Conservation (phyloP, 2,888 invertebrate species). For the Xestia sexstrigata region DNA sequence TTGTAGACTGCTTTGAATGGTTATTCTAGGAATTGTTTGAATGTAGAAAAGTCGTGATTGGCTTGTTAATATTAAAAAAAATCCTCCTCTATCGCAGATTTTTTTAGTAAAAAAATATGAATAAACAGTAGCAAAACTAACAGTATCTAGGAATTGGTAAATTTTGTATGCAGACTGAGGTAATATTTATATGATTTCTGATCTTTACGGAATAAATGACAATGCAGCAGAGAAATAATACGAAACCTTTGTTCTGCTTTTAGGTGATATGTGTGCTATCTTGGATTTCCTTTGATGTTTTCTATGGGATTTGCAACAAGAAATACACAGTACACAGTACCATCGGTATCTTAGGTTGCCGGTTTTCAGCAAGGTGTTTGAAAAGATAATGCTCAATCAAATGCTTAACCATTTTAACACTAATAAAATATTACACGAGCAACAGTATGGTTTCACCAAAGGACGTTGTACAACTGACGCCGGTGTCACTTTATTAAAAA, state of each 20-base stretch:
- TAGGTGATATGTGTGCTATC: not conserved
- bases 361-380: no score
- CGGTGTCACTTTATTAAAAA: no score
- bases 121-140: not conserved
- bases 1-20: conserved; percentile 4
- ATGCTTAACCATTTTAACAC: no score
- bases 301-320: not conserved
- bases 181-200: not conserved
- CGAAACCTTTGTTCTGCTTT: not conserved
- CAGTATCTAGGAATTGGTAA: not conserved
- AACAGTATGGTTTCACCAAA: no score
- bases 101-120: not conserved
- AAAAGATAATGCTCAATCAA: no score
- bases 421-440: no score
- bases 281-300: not conserved
- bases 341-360: not conserved
- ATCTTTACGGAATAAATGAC: not conserved
- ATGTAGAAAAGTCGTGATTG: not conserved
- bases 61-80: conserved; percentile 15
- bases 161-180: not conserved
- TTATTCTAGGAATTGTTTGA: conserved; percentile 31
- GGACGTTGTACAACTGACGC: no score
- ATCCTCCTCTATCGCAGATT: not conserved
- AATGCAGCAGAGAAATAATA: not conserved
- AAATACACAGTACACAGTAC: not conserved